Evolutionary conservation across 2,113 vertebrate species (phyloP).

Genomic region (Nannospalax galili): DNA sequence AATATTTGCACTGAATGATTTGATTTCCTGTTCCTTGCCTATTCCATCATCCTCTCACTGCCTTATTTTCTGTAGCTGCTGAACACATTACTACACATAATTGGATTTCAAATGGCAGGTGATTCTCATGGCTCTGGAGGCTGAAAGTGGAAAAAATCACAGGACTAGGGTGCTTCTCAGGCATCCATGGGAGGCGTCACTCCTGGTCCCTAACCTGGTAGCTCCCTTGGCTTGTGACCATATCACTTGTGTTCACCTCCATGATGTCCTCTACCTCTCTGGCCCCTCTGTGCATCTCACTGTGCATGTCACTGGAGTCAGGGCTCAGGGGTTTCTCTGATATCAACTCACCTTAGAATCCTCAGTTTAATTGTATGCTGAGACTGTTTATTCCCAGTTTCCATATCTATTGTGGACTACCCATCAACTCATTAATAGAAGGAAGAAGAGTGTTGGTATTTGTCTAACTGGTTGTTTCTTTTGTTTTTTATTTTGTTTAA

Average conservation of each 20-base stretch:
- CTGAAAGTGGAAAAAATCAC: background rate
- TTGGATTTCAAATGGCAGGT: background rate
- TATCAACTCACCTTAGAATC: background rate
- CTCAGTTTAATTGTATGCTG: background rate
- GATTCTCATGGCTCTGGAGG: background rate
- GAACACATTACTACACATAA: no score
- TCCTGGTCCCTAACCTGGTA: background rate
- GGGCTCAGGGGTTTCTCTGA: background rate
- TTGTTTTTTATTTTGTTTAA: background rate
- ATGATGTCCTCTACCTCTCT: background rate
- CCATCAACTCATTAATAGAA: background rate
- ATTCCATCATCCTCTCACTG: background rate
- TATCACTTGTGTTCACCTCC: background rate
- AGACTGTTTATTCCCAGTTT: background rate
- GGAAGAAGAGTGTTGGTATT: background rate
- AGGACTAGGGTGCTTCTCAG: background rate
- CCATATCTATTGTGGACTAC: background rate
- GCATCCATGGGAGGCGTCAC: background rate
- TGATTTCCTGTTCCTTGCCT: background rate
- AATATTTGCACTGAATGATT: background rate
- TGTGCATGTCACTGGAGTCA: background rate
- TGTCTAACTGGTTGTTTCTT: background rate
- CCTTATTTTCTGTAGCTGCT: background rate
- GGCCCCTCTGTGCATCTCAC: background rate
- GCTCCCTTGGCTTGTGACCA: background rate